A percentile compares a stretch with the other conserved stretches of the same genome.
Evolutionary conservation across 2,888 invertebrate species (phyloP).

Genomic region (Plagodis pulveraria): DNA sequence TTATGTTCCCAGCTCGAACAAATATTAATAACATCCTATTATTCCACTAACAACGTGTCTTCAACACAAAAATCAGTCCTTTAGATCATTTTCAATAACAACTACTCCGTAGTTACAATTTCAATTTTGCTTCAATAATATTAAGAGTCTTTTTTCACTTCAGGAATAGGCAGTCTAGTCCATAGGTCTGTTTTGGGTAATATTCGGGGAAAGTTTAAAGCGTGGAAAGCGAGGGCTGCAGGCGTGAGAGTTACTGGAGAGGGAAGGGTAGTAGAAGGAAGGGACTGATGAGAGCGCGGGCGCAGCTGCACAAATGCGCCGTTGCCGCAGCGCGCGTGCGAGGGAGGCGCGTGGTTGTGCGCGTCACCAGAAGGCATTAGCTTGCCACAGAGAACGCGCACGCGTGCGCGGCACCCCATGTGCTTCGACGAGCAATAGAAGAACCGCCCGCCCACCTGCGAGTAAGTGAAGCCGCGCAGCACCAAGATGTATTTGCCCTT

Average conservation of each 20-base stretch:
- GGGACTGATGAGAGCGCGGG: constrained; percentile 52
- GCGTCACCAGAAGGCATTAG: constrained; percentile 72
- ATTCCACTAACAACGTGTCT: too few species aligned
- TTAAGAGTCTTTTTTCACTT: constrained; percentile 65
- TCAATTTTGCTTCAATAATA: constrained; percentile 6
- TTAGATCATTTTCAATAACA: too few species aligned
- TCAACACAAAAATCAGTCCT: too few species aligned
- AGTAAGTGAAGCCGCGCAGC: constrained; percentile 77
- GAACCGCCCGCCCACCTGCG: constrained; percentile 79
- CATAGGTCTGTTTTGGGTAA: constrained; percentile 76
- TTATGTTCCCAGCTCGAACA: too few species aligned
- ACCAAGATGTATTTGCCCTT: constrained; percentile 79
- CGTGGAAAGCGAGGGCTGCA: constrained; percentile 67
- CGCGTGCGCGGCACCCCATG: constrained; percentile 76
- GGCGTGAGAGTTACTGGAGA: constrained; percentile 61
- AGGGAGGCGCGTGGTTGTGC: constrained; percentile 77
- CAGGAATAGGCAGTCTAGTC: constrained; percentile 61
- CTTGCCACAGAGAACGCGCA: constrained; percentile 68
- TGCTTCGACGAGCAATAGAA: constrained; percentile 82
- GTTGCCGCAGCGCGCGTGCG: constrained; percentile 78
- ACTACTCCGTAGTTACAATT: neutral
- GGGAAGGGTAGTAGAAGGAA: constrained; percentile 53
- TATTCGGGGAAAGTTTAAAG: constrained; percentile 71
- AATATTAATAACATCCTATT: too few species aligned
- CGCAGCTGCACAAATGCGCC: constrained; percentile 78